Evolutionary conservation across 1,140 invertebrate genomes (phyloP), one percentile per base, ranked within the genome.

Genomic region (Choristoneura fumiferana): DNA sequence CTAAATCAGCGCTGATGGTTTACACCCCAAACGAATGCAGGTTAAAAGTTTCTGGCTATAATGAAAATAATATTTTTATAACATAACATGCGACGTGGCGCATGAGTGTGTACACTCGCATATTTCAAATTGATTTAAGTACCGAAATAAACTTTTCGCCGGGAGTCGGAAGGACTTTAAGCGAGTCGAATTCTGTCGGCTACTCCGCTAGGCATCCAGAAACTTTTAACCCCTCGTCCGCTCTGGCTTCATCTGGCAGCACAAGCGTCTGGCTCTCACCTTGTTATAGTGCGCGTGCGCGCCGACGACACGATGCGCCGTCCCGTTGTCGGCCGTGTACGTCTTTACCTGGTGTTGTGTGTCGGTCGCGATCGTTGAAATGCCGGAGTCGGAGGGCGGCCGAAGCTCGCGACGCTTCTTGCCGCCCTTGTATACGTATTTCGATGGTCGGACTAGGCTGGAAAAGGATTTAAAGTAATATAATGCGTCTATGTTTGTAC

Each of bases 251-350:
- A 9, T 14, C 33, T 54, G 14, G 52, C 52, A 58, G 58, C 57
- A 37, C 57, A 72, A 69, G 73, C 71, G 82, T 87, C 84, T 85
- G 84, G 84, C 84, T 73, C 91, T 90, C 89, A 97, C 96, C 94
- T 97, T 97, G 92, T 96, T 97, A 90, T 97, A 97, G 90, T 95
- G 95, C 91, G 96, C 96, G 84, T 95, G 95, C 92, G 94, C 95
- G 87, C 91, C 91, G 67, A 76, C 76, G 39, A 85, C 77, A 62
- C 91, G 91, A 74, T 90, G 91, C 80, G 91, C 91, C 91, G 94
- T 93, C 87, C 96, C 96, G 93, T 97, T 97, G 91, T 96, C 97
- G 91, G 98, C 97, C 92, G 97, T 96, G 92, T 98, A 98, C 80
- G 97, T 96, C 93, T 97, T 98, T 89, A 98, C 96, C 87, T 91